Percentiles rank a stretch among this genome's conserved stretches.
These are phyloP conservation scores for Rhysida immarginata DNA, from an alignment of 1,140 invertebrate species.

Conservation along the genomic window DNA sequence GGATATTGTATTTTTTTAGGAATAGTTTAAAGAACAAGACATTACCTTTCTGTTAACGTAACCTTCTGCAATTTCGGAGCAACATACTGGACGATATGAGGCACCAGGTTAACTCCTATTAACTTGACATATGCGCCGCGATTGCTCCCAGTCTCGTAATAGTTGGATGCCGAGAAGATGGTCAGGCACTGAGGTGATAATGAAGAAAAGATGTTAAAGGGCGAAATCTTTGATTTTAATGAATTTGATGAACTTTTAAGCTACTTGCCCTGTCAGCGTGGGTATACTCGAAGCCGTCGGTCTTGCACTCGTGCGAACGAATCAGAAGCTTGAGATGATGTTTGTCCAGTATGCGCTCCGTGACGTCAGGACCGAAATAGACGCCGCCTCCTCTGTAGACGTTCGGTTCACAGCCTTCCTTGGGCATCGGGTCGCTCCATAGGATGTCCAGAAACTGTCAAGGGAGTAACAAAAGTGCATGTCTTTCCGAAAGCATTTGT, in stretches of 20 bases:
- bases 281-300: slow-evolving; percentile 69
- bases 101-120: slow-evolving; percentile 43
- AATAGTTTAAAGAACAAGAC: no score
- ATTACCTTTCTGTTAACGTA: slow-evolving; percentile 56
- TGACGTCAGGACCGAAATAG: slow-evolving; percentile 81
- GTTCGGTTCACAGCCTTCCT: slow-evolving; percentile 52
- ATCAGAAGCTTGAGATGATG: slow-evolving; percentile 60
- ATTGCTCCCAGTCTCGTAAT: slow-evolving; percentile 82
- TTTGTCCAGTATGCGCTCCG: slow-evolving; percentile 52
- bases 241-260: no score
- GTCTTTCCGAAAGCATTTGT: no score
- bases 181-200: slow-evolving; percentile 54
- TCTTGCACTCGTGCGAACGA: slow-evolving; percentile 82
- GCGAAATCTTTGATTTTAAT: no score
- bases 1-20: no score
- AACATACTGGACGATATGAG: slow-evolving; percentile 72
- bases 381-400: slow-evolving; percentile 71
- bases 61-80: slow-evolving; percentile 50
- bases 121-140: slow-evolving; percentile 78
- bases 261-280: slow-evolving; percentile 55
- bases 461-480: no score
- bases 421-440: slow-evolving; percentile 74
- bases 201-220: neutral
- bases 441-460: slow-evolving; percentile 67
- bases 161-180: slow-evolving; percentile 86